phyloP scores from a whole-genome alignment of 2,113 vertebrate species.

The Rhombomys opimus region DNA sequence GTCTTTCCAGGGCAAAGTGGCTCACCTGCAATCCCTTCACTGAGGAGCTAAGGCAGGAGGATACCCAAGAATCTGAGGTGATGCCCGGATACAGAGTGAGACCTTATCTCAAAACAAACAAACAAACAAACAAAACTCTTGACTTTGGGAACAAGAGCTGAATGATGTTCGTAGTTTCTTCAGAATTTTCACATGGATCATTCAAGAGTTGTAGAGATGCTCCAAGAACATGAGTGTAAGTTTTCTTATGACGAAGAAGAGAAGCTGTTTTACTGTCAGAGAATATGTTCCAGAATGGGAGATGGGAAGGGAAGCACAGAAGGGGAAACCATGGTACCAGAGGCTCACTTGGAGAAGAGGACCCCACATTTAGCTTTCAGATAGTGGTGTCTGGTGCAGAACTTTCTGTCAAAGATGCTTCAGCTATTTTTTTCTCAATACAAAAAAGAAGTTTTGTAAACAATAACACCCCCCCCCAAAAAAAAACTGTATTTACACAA shows the following conservation, averaged over 20 bases:
- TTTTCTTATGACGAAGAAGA: background rate
- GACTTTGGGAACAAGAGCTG: slow-evolving; percentile 21
- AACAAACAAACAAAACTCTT: background rate
- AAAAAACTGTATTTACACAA: slow-evolving; percentile 82
- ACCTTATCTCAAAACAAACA: background rate
- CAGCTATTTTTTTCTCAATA: slow-evolving; percentile 79
- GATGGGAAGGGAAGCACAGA: slow-evolving; percentile 14
- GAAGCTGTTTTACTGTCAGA: background rate
- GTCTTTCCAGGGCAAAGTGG: background rate
- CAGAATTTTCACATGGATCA: background rate
- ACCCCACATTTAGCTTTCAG: slow-evolving; percentile 60
- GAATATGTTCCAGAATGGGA: background rate
- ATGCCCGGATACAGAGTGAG: background rate
- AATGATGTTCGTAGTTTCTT: background rate
- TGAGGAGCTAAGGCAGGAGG: background rate
- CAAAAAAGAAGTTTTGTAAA: slow-evolving; percentile 84
- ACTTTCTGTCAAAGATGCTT: slow-evolving; percentile 81
- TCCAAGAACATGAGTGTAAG: background rate
- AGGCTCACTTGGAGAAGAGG: slow-evolving; percentile 41
- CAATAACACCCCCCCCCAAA: slow-evolving; percentile 67
- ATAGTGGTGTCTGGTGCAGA: slow-evolving; percentile 76
- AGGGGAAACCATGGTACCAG: slow-evolving; percentile 44
- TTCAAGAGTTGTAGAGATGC: background rate
- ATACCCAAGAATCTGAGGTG: background rate
- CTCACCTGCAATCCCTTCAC: background rate